Evolutionary conservation across 2,888 invertebrate genomes (phyloP).

Genomic region (Hemicrepidius hirtus): DNA sequence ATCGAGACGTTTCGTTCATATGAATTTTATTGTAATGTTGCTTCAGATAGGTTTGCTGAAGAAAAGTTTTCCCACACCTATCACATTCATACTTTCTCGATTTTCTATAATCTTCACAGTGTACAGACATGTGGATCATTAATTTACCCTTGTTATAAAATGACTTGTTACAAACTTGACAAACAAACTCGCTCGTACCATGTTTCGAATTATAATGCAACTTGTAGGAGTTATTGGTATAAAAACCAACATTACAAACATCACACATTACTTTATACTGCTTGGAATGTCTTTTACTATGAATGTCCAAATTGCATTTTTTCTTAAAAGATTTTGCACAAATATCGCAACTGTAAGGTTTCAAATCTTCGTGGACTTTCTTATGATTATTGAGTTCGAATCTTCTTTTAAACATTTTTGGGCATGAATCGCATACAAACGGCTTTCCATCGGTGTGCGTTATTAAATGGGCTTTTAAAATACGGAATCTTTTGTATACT

Average conservation of each 20-base stretch:
- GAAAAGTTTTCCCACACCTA: background rate
- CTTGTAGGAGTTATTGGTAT: background rate
- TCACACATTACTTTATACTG: background rate
- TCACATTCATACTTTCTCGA: too few species aligned
- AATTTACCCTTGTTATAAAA: too few species aligned
- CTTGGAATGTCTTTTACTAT: slow-evolving; percentile 46
- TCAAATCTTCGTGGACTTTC: slow-evolving; percentile 23
- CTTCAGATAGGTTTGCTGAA: background rate
- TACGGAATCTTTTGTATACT: slow-evolving; percentile 31
- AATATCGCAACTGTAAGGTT: slow-evolving; percentile 37
- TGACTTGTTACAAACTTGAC: slow-evolving; percentile 61
- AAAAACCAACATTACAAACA: slow-evolving; percentile 12
- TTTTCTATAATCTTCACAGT: too few species aligned
- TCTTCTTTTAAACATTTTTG: slow-evolving; percentile 62
- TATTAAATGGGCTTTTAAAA: slow-evolving; percentile 68
- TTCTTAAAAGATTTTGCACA: slow-evolving; percentile 52
- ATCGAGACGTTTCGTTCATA: slow-evolving; percentile 18
- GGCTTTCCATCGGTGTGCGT: slow-evolving; percentile 74
- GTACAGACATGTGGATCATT: too few species aligned
- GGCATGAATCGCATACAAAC: slow-evolving; percentile 70
- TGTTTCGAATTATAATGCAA: slow-evolving; percentile 9
- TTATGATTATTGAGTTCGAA: background rate
- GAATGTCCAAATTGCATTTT: slow-evolving; percentile 47
- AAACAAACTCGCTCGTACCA: slow-evolving; percentile 53
- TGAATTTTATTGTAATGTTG: background rate